These are phyloP conservation scores for Agrochola litura DNA, from an alignment of 2,888 invertebrate species.

Conservation along the genomic window DNA sequence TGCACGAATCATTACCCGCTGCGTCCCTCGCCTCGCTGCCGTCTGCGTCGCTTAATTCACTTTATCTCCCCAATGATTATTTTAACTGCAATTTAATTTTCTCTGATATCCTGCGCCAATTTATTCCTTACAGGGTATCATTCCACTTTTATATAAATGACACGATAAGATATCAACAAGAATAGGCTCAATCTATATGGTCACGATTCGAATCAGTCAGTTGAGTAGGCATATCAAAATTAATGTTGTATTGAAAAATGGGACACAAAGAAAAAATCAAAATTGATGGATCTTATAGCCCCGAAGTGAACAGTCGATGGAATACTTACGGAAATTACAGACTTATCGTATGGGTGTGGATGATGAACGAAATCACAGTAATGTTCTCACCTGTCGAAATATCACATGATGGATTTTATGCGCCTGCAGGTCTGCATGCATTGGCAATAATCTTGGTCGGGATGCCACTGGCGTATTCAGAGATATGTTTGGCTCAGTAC, in stretches of 20 bases:
- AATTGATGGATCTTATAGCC: slow-evolving; percentile 68
- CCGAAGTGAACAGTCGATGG: slow-evolving; percentile 76
- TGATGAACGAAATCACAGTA: slow-evolving; percentile 82
- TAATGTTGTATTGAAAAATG: slow-evolving; percentile 43
- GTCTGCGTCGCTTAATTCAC: slow-evolving; percentile 85
- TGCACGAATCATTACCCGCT: slow-evolving; percentile 90
- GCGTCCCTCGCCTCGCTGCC: slow-evolving; percentile 74
- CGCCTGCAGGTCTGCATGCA: slow-evolving; percentile 73
- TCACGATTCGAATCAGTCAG: slow-evolving; percentile 28
- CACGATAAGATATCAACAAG: slow-evolving; percentile 35
- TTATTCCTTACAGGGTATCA: slow-evolving; percentile 53
- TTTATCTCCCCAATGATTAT: slow-evolving; percentile 85
- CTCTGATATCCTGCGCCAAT: slow-evolving; percentile 69
- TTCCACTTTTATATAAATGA: slow-evolving; percentile 37
- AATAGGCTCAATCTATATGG: slow-evolving; percentile 65
- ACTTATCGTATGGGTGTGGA: slow-evolving; percentile 82
- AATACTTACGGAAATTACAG: slow-evolving; percentile 78
- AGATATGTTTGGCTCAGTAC: slow-evolving; percentile 85
- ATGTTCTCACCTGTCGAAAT: slow-evolving; percentile 76
- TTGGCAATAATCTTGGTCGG: slow-evolving; percentile 79
- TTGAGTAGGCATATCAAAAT: slow-evolving; percentile 37
- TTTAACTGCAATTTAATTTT: slow-evolving; percentile 83
- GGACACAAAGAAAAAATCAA: slow-evolving; percentile 54
- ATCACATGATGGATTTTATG: slow-evolving; percentile 80
- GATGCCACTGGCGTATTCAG: slow-evolving; percentile 84